These are phyloP conservation scores for Sphecodes monilicornis DNA, from an alignment of 2,888 invertebrate species.

Conservation along the genomic window DNA sequence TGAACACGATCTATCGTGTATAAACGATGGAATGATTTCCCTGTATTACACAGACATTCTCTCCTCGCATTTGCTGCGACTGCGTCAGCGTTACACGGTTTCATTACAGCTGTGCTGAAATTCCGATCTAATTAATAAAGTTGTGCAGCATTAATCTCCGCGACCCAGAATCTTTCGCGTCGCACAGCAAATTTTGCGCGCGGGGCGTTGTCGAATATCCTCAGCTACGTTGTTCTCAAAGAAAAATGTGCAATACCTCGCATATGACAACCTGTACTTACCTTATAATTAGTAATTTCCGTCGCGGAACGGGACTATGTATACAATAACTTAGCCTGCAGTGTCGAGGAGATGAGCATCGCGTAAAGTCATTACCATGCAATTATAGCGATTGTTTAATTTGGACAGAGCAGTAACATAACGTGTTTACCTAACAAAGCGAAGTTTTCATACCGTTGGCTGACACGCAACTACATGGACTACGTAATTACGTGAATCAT, in stretches of 20 bases:
- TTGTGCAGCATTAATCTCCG: constrained; percentile 16
- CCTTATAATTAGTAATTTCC: not conserved
- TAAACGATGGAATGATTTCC: not conserved
- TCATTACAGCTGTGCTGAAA: not conserved
- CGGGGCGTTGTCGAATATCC: not conserved
- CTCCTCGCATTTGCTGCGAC: not conserved
- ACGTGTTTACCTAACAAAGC: not conserved
- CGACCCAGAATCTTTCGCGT: constrained; percentile 14
- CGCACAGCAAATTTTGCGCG: constrained; percentile 1
- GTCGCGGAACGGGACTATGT: not conserved
- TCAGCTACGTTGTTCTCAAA: too few species aligned
- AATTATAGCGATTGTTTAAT: constrained; percentile 14
- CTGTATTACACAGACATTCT: not conserved
- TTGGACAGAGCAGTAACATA: not conserved
- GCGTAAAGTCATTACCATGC: not conserved
- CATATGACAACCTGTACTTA: not conserved
- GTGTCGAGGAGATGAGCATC: not conserved
- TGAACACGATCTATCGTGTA: not conserved
- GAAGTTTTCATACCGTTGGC: not conserved
- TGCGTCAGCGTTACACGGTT: not conserved
- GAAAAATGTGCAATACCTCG: not conserved
- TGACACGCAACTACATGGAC: not conserved
- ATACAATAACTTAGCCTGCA: not conserved
- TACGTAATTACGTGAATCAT: constrained; percentile 12
- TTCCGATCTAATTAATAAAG: constrained; percentile 21